phyloP scores from a whole-genome alignment of 2,888 invertebrate genomes.

The Rhingia campestris region DNA sequence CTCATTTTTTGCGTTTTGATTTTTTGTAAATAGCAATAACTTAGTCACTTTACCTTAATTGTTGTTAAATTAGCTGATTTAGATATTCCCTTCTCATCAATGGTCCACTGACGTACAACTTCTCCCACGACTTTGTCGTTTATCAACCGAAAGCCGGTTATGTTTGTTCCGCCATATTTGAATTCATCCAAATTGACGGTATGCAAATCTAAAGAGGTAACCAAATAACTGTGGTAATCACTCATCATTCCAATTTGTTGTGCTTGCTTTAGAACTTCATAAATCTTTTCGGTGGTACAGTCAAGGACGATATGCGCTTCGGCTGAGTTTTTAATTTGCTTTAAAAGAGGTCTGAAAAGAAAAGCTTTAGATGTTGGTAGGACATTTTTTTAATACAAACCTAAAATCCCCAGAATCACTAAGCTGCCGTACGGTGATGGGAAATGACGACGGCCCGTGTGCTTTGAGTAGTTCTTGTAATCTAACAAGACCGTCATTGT shows the following conservation, averaged over 20 bases:
- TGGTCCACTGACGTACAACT: conserved; percentile 91
- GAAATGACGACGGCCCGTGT: conserved; percentile 92
- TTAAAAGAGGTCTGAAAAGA: conserved; percentile 89
- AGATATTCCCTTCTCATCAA: conserved; percentile 88
- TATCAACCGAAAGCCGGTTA: conserved; percentile 95
- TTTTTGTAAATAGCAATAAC: too few species aligned
- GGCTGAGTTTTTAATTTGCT: conserved; percentile 95
- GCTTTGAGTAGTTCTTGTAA: conserved; percentile 94
- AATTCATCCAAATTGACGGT: conserved; percentile 96
- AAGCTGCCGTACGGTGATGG: conserved; percentile 92
- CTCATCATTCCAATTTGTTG: conserved; percentile 99
- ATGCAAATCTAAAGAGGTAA: conserved; percentile 95
- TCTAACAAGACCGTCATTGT: conserved; percentile 94
- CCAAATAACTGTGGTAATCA: conserved; percentile 96
- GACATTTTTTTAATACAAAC: conserved; percentile 82
- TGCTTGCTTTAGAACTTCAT: conserved; percentile 94
- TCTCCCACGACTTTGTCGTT: conserved; percentile 92
- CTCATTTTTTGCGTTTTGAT: too few species aligned
- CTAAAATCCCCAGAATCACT: conserved; percentile 93
- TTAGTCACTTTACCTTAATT: conserved; percentile 80
- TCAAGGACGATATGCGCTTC: conserved; percentile 96
- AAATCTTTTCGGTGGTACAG: conserved; percentile 93
- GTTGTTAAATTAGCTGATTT: conserved; percentile 82
- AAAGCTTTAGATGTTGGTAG: neutral
- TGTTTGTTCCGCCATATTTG: conserved; percentile 96